phyloP scores from a whole-genome alignment of 1,140 invertebrate genomes.

The Halesus radiatus region DNA sequence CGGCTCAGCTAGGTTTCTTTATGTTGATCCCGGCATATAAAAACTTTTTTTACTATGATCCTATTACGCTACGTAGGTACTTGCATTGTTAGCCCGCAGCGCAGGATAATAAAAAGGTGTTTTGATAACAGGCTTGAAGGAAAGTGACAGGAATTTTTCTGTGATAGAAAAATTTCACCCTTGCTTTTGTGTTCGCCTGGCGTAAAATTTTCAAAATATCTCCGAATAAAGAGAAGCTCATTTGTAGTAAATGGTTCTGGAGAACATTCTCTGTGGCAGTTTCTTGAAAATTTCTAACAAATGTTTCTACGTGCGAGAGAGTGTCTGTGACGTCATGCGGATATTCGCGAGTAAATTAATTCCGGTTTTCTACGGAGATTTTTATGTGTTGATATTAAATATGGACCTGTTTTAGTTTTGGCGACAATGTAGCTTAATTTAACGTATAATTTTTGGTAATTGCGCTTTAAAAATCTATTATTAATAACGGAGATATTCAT shows the following conservation, averaged over 20 bases:
- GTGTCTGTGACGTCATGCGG: no score
- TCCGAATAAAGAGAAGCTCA: slow-evolving; percentile 19
- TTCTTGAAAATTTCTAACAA: background rate
- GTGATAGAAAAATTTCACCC: slow-evolving; percentile 3
- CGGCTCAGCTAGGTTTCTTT: no score
- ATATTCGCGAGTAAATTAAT: no score
- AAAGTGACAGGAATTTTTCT: slow-evolving; percentile 19
- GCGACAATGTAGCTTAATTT: no score
- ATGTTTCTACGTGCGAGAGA: background rate
- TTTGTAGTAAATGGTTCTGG: background rate
- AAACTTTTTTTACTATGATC: background rate
- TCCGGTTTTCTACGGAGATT: no score
- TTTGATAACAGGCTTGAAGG: background rate
- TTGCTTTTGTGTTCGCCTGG: background rate
- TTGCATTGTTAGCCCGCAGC: background rate
- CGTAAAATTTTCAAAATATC: slow-evolving; percentile 22
- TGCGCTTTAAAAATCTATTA: no score
- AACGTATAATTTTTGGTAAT: no score
- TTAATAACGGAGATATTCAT: no score
- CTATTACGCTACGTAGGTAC: background rate
- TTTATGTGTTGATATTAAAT: no score
- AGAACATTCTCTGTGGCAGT: background rate
- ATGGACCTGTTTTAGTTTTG: no score
- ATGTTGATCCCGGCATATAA: no score
- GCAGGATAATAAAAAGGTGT: slow-evolving; percentile 9